phyloP scores from a whole-genome alignment of 2,888 invertebrate genomes.

The Ferrisia virgata region DNA sequence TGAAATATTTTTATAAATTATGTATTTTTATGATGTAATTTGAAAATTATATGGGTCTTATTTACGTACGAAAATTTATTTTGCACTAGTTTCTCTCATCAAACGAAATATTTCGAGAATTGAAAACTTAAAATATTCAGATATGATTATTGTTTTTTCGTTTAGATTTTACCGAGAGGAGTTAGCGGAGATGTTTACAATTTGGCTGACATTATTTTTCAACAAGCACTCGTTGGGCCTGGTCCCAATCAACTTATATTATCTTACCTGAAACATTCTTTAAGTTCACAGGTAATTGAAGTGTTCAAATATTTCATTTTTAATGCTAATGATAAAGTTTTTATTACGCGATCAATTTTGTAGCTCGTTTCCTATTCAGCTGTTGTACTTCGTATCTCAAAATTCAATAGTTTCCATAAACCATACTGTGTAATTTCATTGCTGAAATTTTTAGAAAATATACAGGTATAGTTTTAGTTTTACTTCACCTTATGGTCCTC shows the following conservation, averaged over 20 bases:
- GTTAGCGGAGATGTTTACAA: constrained; percentile 92
- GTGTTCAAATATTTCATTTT: background rate
- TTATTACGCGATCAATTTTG: constrained; percentile 2
- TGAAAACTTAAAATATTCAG: background rate
- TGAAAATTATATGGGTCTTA: background rate
- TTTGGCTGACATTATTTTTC: constrained; percentile 86
- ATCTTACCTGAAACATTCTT: constrained; percentile 86
- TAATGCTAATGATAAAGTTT: background rate
- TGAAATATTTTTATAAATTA: background rate
- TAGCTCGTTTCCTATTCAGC: constrained; percentile 85
- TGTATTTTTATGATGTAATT: background rate
- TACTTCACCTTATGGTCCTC: too few species aligned
- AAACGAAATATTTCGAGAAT: background rate
- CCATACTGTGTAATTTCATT: constrained; percentile 84
- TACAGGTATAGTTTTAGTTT: constrained; percentile 53
- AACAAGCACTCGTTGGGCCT: constrained; percentile 89
- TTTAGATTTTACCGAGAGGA: constrained; percentile 72
- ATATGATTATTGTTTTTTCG: background rate
- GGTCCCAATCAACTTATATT: constrained; percentile 87
- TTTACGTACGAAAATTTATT: background rate
- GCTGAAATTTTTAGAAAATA: constrained; percentile 77
- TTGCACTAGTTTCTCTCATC: background rate
- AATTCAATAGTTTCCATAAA: constrained; percentile 82
- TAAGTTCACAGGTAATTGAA: constrained; percentile 70
- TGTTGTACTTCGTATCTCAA: constrained; percentile 80